Evolutionary conservation across 2,113 vertebrate species (phyloP).

Genomic region (Alosa alosa): DNA sequence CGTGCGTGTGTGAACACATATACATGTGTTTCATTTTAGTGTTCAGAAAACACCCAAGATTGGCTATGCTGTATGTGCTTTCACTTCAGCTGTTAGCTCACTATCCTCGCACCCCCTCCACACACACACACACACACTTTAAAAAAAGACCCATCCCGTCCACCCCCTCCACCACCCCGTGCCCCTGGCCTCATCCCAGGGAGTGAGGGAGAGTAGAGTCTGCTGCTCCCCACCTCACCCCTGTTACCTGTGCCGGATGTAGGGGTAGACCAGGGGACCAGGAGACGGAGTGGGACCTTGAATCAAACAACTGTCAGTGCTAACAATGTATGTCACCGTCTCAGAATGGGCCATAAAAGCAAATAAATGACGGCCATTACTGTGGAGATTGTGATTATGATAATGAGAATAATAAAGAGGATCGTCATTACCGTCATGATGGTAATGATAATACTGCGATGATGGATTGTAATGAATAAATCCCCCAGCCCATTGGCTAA

Average conservation of each 20-base stretch:
- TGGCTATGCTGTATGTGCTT: too few species aligned
- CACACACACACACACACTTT: not conserved
- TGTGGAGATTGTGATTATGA: conserved; percentile 71
- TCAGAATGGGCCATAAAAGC: conserved; percentile 68
- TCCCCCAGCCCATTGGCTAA: conserved; percentile 65
- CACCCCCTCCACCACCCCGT: not conserved
- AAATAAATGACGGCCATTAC: conserved; percentile 68
- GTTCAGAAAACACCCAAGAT: too few species aligned
- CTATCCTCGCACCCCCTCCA: too few species aligned
- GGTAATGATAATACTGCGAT: conserved; percentile 69
- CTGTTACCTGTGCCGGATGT: conserved; percentile 10
- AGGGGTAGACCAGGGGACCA: conserved; percentile 36
- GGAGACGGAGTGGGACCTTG: conserved; percentile 64
- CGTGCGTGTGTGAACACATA: not conserved
- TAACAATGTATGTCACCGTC: conserved; percentile 64
- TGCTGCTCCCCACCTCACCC: not conserved
- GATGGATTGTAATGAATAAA: conserved; percentile 70
- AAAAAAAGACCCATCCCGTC: not conserved
- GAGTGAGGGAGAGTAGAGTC: not conserved
- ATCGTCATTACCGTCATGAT: conserved; percentile 69
- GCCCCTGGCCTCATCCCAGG: not conserved
- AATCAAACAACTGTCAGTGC: conserved; percentile 69
- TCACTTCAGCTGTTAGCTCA: too few species aligned
- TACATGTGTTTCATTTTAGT: not conserved
- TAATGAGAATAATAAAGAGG: conserved; percentile 77